Evolutionary conservation across 2,888 invertebrate genomes (phyloP), one percentile per base, ranked within the genome.

Genomic region (Drosophila parthenogenetica): DNA sequence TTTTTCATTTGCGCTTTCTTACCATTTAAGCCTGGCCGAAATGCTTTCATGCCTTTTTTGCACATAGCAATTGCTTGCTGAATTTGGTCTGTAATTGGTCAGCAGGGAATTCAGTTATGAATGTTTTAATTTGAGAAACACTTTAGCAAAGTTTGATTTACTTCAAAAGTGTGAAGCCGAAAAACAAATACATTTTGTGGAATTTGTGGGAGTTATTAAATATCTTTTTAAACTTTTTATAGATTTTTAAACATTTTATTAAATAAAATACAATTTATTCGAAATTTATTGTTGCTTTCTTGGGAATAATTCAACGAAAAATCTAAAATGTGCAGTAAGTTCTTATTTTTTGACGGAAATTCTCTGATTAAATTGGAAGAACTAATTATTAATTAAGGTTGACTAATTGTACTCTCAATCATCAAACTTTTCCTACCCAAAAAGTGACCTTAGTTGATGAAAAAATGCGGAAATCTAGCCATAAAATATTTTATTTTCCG

Each of bases 401-500:
- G 7, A 7, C 25, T 25, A 32, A 17, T 54, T 17, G 29, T 25
- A 16, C 14, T 13, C 7, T 1, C n/a, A 19, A n/a, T 14, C 11
- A 10, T 11, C 7, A 1, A 35, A 35, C 53, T 14, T 35, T n/a
- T 10, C 11, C 29, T 17, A 17, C 8, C 25, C n/a, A 42, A 25
- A 32, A 42, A n/a, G n/a, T 13, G n/a, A 35, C n/a, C 5, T 11
- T 3, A 35, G 19, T 14, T 43, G n/a, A 3, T 17, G 54, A 29
- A 10, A 53, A 13, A 45, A 11, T 35, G 43, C 39, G 60, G 8
- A 54, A 69, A 54, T 37, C 5, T 16, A 1, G 14, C 10, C 48
- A 32, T 70, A 70, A 54, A 71, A 71, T 25, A 17, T 39, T 39
- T 16, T 45, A 22, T 48, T 49, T 29, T 42, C 37, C 40, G 53